Conservation (phyloP, 2,113 vertebrate genomes). For the Dissostichus mawsoni region DNA sequence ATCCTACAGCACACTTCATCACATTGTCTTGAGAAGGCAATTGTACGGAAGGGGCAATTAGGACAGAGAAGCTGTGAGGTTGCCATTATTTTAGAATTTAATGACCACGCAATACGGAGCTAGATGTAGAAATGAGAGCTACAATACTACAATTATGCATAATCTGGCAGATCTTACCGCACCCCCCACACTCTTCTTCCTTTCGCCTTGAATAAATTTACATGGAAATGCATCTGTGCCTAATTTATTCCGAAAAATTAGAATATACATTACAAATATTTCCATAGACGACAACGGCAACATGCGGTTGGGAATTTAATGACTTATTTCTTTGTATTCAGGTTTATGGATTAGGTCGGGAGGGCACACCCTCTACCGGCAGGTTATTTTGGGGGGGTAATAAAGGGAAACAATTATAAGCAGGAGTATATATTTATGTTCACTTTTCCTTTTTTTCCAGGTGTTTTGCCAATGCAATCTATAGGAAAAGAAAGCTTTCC, state of each 20-base stretch:
- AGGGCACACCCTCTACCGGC: slow-evolving; percentile 27
- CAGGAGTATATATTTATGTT: slow-evolving; percentile 65
- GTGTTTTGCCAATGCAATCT: slow-evolving; percentile 41
- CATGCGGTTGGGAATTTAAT: slow-evolving; percentile 84
- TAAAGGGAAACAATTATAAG: slow-evolving; percentile 72
- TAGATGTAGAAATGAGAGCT: slow-evolving; percentile 85
- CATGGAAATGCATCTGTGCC: slow-evolving; percentile 83
- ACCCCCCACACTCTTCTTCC: slow-evolving; percentile 78
- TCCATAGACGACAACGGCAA: slow-evolving; percentile 78
- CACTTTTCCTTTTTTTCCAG: slow-evolving; percentile 6
- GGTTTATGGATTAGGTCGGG: slow-evolving; percentile 67
- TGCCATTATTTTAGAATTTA: slow-evolving; percentile 88
- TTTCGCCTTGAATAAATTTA: slow-evolving; percentile 85
- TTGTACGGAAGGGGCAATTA: slow-evolving; percentile 85
- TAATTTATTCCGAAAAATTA: slow-evolving; percentile 86
- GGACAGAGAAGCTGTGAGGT: slow-evolving; percentile 83
- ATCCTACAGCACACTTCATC: slow-evolving; percentile 81
- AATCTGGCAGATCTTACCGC: slow-evolving; percentile 83
- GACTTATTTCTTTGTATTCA: slow-evolving; percentile 79
- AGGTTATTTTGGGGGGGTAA: slow-evolving; percentile 17
- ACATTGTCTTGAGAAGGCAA: slow-evolving; percentile 83
- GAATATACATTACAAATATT: slow-evolving; percentile 86
- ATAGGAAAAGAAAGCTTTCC: slow-evolving; percentile 52
- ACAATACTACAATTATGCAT: slow-evolving; percentile 87
- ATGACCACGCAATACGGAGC: slow-evolving; percentile 85